Conservation (phyloP, 2,113 vertebrate species). For the Tauraco erythrolophus region DNA sequence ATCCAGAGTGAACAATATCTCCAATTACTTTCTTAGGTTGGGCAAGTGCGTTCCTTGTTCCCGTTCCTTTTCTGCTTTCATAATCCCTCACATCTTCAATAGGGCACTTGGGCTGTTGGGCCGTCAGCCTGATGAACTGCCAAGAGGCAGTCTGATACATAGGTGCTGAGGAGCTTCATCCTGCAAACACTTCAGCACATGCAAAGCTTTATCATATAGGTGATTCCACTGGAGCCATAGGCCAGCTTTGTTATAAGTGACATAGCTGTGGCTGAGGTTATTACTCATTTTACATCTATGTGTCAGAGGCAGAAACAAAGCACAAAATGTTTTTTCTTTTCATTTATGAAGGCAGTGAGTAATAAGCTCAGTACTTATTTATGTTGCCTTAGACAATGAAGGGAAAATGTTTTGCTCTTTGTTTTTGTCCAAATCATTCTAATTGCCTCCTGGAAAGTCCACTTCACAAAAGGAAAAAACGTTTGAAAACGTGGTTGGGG, state of each 20-base stretch:
- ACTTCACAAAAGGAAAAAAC: constrained; percentile 47
- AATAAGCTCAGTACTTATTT: constrained; percentile 6
- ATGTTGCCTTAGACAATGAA: constrained; percentile 41
- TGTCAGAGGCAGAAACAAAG: constrained; percentile 13
- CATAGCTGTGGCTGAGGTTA: constrained; percentile 31
- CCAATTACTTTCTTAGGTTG: constrained; percentile 53
- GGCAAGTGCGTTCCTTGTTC: constrained; percentile 45
- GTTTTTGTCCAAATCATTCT: constrained; percentile 43
- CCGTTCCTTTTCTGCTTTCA: constrained; percentile 17
- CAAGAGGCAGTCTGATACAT: neutral
- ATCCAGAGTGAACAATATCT: constrained; percentile 60
- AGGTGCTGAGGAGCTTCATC: constrained; percentile 29
- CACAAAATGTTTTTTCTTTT: constrained; percentile 35
- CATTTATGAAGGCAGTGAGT: constrained; percentile 8
- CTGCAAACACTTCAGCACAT: constrained; percentile 54
- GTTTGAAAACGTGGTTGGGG: constrained; percentile 31
- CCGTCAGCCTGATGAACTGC: neutral
- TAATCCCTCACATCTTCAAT: constrained; percentile 30
- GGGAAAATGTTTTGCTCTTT: constrained; percentile 58
- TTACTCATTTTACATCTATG: neutral
- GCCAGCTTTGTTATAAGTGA: constrained; percentile 6
- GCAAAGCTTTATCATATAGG: constrained; percentile 17
- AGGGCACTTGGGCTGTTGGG: constrained; percentile 31
- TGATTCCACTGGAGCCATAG: constrained; percentile 36
- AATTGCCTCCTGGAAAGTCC: constrained; percentile 60